Conservation (phyloP, 2,113 vertebrate species). For the Tiliqua scincoides region DNA sequence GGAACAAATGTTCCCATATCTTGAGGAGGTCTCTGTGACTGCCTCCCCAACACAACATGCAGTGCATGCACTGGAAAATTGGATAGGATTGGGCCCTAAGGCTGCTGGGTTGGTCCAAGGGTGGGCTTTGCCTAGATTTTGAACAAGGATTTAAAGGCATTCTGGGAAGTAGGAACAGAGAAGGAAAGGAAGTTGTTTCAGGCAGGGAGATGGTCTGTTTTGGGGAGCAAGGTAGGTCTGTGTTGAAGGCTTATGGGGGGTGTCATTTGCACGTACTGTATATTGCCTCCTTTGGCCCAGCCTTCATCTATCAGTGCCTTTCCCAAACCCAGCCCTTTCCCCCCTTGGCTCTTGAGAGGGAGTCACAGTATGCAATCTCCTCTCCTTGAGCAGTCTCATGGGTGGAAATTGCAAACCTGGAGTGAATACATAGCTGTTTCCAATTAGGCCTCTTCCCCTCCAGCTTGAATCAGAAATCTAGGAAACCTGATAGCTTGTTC, state of each 20-base stretch:
- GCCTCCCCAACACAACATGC: too few relatives aligned
- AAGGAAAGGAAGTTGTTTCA: neutral
- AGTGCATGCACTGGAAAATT: too few relatives aligned
- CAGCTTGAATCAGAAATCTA: neutral
- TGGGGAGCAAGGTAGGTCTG: neutral
- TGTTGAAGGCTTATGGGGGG: neutral
- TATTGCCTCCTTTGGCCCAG: neutral
- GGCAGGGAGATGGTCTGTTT: neutral
- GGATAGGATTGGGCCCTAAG: too few relatives aligned
- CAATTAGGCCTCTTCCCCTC: conserved; percentile 13
- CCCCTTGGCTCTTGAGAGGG: neutral
- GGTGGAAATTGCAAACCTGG: neutral
- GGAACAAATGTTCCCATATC: too few relatives aligned
- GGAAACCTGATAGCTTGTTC: neutral
- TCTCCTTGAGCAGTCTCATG: neutral
- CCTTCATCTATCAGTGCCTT: neutral
- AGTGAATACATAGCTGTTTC: conserved; percentile 3
- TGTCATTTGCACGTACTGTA: neutral
- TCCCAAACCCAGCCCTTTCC: neutral
- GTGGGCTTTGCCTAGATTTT: too few relatives aligned
- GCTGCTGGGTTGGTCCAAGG: too few relatives aligned
- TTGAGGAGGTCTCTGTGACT: too few relatives aligned
- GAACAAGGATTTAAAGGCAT: neutral
- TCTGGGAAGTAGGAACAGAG: neutral
- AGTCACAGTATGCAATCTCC: neutral